Conservation (phyloP, 2,113 vertebrate genomes). For the Nothoprocta perdicaria region DNA sequence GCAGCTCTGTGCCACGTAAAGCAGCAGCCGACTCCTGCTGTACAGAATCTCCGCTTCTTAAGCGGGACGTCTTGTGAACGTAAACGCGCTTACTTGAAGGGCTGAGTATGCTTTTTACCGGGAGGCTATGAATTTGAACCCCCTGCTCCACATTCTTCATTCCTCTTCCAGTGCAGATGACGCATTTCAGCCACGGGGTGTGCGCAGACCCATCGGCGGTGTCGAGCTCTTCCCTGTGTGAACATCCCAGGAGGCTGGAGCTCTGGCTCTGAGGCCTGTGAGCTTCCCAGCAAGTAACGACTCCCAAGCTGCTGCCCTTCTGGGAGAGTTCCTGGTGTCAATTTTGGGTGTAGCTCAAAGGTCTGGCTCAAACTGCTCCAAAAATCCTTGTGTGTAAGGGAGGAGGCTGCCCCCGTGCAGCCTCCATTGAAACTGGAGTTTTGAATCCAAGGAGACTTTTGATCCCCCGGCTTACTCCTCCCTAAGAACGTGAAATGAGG, state of each 20-base stretch:
- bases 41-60: constrained; percentile 26
- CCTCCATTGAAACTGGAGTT: too few relatives aligned
- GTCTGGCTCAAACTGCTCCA: background rate
- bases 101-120: background rate
- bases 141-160: background rate
- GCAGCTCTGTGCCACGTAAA: background rate
- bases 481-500: background rate
- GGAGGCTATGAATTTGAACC: background rate
- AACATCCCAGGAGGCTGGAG: background rate
- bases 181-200: background rate
- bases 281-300: background rate
- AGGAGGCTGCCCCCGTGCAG: background rate
- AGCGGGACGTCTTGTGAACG: constrained; percentile 8
- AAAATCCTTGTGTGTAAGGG: background rate
- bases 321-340: background rate
- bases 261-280: background rate
- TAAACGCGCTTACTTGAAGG: background rate
- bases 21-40: background rate
- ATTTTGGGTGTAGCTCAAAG: background rate
- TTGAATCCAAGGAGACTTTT: background rate
- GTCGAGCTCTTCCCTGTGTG: background rate
- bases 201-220: background rate
- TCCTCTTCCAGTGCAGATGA: background rate
- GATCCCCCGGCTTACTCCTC: background rate
- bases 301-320: background rate